These are phyloP conservation scores for Elaphurus davidianus DNA, from an alignment of 2,113 vertebrate genomes.

Conservation along the genomic window DNA sequence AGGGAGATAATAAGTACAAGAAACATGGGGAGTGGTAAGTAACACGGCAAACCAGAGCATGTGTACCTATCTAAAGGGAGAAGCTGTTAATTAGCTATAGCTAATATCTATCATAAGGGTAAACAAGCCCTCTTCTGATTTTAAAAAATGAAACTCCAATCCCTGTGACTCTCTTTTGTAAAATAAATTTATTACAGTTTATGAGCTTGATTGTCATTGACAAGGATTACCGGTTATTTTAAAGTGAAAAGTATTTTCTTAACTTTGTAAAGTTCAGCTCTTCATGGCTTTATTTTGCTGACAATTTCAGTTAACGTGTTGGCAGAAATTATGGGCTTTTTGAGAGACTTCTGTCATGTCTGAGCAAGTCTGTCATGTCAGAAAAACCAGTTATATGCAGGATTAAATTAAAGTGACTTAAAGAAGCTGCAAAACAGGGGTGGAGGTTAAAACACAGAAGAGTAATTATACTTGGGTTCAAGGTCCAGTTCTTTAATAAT, in stretches of 20 bases:
- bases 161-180: not conserved
- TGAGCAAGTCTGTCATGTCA: not conserved
- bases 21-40: not conserved
- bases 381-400: not conserved
- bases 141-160: not conserved
- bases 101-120: not conserved
- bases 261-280: constrained; percentile 36
- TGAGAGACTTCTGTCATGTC: not conserved
- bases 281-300: constrained; percentile 20
- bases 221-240: not conserved
- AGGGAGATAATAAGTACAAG: not conserved
- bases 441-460: not conserved
- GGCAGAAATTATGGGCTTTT: not conserved
- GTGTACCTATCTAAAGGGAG: not conserved
- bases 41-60: not conserved
- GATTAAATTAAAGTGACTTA: constrained; percentile 15
- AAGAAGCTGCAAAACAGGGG: not conserved
- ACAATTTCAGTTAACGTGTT: constrained; percentile 10
- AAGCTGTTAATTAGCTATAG: not conserved
- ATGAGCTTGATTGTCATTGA: not conserved
- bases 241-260: constrained; percentile 3
- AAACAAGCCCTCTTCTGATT: not conserved
- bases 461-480: not conserved
- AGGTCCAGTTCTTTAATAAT: not conserved
- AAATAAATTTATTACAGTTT: not conserved